Percentiles rank a stretch among this genome's conserved stretches.
These are phyloP conservation scores for Cossypha heuglini DNA, from an alignment of 2,797 vertebrate genomes.

Conservation along the genomic window DNA sequence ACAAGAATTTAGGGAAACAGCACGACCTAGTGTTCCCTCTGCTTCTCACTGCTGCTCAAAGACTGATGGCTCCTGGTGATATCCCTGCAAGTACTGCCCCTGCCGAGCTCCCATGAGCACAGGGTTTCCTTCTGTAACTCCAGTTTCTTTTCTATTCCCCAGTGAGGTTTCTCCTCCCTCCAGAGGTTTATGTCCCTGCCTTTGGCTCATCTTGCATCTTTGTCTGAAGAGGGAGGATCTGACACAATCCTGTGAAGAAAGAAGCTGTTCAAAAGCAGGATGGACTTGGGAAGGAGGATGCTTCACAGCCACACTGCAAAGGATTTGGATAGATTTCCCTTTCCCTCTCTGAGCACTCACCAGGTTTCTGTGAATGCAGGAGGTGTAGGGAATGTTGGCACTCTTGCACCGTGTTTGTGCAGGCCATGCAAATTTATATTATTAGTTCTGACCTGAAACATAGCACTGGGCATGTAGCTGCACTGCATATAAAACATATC, in stretches of 20 bases:
- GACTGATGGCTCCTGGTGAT: not conserved
- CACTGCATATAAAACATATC: too few relatives aligned
- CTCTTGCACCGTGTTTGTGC: not conserved
- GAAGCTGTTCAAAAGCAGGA: not conserved
- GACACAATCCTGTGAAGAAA: not conserved
- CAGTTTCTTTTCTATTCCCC: not conserved
- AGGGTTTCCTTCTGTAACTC: not conserved
- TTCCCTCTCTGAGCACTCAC: not conserved
- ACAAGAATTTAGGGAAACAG: constrained; percentile 56
- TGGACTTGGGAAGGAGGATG: not conserved
- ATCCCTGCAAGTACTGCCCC: not conserved
- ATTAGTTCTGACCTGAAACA: not conserved
- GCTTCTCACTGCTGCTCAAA: not conserved
- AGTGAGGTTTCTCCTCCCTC: not conserved
- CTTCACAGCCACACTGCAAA: not conserved
- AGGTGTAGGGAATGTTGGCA: not conserved
- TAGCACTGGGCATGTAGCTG: not conserved
- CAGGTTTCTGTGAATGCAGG: not conserved
- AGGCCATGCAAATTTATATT: not conserved
- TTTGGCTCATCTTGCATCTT: not conserved
- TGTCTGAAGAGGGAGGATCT: not conserved
- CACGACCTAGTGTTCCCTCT: constrained; percentile 65
- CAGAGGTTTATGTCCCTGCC: not conserved
- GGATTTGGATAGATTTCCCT: not conserved
- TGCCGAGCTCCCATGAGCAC: not conserved